Base-by-base conservation (phyloP, 2,888 invertebrate genomes). In the Rhingia campestris region DNA sequence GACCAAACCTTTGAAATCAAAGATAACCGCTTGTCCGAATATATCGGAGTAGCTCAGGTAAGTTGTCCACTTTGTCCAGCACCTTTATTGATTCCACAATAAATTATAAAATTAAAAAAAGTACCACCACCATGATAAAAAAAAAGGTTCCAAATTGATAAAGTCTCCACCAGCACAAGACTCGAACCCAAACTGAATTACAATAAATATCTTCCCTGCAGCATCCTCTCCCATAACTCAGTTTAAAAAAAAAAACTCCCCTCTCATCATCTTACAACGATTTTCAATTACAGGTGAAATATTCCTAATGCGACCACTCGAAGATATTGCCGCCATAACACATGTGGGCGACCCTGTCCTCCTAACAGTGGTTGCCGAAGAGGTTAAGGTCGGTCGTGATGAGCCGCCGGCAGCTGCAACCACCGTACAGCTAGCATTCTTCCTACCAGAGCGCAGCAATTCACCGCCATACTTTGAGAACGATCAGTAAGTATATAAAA, bases 281-380 rank as follows among this genome's bases (percentile, higher is more conserved):
- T 69, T 86, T 86, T 81, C 75, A 88, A 69, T 91, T 92, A 51
- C 89, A 95, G 95, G 95, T 77, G 95, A 95, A 92, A 93, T 96
- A 84, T 93, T 93, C 86, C 90, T 95, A 86, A 93, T 95, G 86
- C 93, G 95, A 86, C 95, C 97, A 0, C 92, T 97, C 37, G 94
- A 95, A 87, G 96, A 97, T 88, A 94, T 97, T 86, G 94, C 95
- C 69, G 94, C 95, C 70, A 96, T 96, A 87, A 95, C 95, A 12
- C 95, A 95, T 88, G 94, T 95, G n/a, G 95, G 96, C 63, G 95
- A 96, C 72, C 97, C 97, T 3, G 95, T 97, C 72, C 93, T 97
- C 59, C 93, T 97, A 82, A 96, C 95, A 0, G 95, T 97, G 64
- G 94, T 97, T 61, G 97, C 97, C 3, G 97, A 97, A 90, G 97